Evolutionary conservation across 1,140 invertebrate genomes (phyloP).

Genomic region (Drosophila tropicalis): DNA sequence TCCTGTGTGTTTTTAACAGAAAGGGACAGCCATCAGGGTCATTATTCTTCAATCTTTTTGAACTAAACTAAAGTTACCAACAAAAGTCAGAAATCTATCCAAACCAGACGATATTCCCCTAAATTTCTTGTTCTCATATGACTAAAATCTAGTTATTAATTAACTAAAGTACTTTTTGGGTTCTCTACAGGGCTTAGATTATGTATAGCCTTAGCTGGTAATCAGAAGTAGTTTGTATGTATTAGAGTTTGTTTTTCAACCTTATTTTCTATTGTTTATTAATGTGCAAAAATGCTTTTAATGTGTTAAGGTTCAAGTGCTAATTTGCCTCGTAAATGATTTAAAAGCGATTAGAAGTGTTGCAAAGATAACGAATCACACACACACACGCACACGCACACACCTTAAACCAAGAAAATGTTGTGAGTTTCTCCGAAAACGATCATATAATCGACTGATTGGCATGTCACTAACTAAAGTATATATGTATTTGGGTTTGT

Average conservation of each 20-base stretch:
- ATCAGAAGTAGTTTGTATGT: neutral
- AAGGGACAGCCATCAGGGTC: too few species aligned
- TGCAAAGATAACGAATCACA: constrained; percentile 43
- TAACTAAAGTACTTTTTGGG: neutral
- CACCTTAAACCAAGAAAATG: constrained; percentile 36
- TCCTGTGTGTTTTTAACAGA: too few species aligned
- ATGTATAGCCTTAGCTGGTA: neutral
- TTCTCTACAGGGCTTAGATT: neutral
- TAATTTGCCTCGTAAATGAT: constrained; percentile 77
- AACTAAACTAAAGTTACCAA: too few species aligned
- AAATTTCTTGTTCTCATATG: neutral
- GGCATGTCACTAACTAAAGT: neutral
- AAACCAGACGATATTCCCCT: neutral
- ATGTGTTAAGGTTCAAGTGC: constrained; percentile 51
- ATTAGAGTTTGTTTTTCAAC: constrained; percentile 10
- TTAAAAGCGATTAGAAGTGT: constrained; percentile 72
- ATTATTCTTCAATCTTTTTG: too few species aligned
- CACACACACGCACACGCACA: neutral
- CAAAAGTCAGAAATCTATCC: too few species aligned
- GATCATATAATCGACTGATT: constrained; percentile 67
- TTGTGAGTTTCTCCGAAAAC: neutral
- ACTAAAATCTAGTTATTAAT: neutral
- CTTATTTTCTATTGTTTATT: constrained; percentile 17
- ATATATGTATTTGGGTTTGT: constrained; percentile 3
- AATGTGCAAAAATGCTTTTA: constrained; percentile 25